Base-by-base conservation (phyloP, 2,888 invertebrate species). In the Lomographa bimaculata region DNA sequence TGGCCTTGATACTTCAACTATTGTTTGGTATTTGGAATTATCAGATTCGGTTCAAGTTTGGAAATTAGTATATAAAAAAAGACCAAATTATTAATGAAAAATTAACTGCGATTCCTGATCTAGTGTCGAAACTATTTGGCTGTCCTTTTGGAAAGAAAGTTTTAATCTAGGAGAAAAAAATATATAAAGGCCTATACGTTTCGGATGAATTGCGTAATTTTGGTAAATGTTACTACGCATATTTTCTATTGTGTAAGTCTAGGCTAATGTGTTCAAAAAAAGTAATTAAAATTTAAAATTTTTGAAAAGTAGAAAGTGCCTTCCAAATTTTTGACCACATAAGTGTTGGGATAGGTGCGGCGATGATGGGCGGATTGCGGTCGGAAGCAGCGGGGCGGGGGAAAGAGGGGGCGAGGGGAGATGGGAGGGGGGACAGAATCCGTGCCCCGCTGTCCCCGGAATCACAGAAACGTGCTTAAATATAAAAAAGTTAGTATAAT, bases 241-340 rank as follows among this genome's bases (percentile, higher is more conserved):
- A 87, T 89, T 86, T 87, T 89, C 85, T 90, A 90, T 86, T 89
- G 76, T 87, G 79, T 90, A 90, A 89, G 90, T 91, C 90, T 92
- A 92, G 92, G 92, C 92, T 92, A 91, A 92, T 93, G 93, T 93
- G 93, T 93, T 93, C 93, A 92, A 92, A 92, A n/a, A n/a, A 91
- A 86, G 65, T 79, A 67, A 87, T 81, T 87, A 73, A 87, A 89
- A 78, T 71, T 79, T 68, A 76, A 84, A 86, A 79, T 77, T 82
- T 86, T 86, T 81, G 75, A 90, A 91, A 90, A 91, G 93, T 93
- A 93, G 93, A 92, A 94, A 94, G 94, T 94, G 94, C 94, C 94
- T 94, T 94, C 93, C 93, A 93, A 91, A 90, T 86, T 86, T 86
- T 89, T 87, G 89, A 89, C 89, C 89, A 89, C 82, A 84, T 84